Conservation (phyloP, 2,888 invertebrate species). For the Patella pellucida region DNA sequence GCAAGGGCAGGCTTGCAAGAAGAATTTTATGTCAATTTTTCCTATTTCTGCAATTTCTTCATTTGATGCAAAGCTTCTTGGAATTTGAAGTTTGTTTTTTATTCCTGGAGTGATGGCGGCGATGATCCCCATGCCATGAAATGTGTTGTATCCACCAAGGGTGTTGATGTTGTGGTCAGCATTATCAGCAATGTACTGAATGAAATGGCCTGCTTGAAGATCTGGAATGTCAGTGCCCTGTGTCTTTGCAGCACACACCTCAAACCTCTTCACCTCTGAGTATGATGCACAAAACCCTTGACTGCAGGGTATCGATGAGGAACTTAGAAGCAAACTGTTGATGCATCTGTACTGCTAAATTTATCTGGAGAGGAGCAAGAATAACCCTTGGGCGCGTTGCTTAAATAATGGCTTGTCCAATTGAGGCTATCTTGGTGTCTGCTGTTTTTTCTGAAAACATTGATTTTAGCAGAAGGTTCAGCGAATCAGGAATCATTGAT, state of each 20-base stretch:
- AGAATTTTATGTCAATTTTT: background rate
- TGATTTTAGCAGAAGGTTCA: background rate
- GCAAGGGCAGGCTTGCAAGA: background rate
- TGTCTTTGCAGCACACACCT: too few species aligned
- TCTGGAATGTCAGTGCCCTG: background rate
- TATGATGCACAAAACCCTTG: background rate
- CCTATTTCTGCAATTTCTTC: background rate
- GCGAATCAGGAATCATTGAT: background rate
- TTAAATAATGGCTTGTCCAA: background rate
- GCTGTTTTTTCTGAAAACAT: background rate
- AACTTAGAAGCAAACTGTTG: background rate
- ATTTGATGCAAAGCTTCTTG: background rate
- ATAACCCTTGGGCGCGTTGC: too few species aligned
- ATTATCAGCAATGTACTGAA: background rate
- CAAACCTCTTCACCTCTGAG: too few species aligned
- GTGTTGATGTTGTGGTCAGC: background rate
- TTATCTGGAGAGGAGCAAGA: too few species aligned
- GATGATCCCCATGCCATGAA: background rate
- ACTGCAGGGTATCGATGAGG: too few species aligned
- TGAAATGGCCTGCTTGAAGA: background rate
- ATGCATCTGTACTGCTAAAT: background rate
- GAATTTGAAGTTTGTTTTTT: background rate
- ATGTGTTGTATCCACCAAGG: background rate
- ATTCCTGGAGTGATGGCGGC: background rate
- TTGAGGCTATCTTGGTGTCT: background rate